A percentile compares a stretch with the other conserved stretches of the same genome.
Conservation (phyloP, 2,797 vertebrate genomes). For the Clarias pachynema region DNA sequence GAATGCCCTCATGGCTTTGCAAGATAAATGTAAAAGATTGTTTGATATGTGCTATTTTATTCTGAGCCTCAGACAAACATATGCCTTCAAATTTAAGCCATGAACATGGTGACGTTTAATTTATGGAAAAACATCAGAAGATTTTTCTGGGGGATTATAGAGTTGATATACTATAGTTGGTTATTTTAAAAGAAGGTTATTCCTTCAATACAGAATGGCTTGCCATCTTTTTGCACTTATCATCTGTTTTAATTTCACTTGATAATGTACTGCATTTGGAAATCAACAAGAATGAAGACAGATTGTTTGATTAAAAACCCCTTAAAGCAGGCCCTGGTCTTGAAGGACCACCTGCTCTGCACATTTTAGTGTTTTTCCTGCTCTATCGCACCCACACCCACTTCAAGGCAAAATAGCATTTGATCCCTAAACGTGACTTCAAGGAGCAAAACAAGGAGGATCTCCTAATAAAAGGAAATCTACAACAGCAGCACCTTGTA, state of each 20-base stretch:
- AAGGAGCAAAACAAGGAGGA: background rate
- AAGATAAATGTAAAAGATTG: conserved; percentile 19
- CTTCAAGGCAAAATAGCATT: conserved; percentile 11
- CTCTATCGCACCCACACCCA: too few relatives aligned
- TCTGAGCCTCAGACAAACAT: background rate
- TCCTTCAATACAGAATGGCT: background rate
- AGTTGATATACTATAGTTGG: background rate
- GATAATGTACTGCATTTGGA: background rate
- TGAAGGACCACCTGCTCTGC: too few relatives aligned
- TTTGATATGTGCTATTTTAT: conserved; percentile 11
- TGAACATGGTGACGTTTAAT: conserved; percentile 2
- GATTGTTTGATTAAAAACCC: background rate
- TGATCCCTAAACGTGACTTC: background rate
- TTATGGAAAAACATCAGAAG: background rate
- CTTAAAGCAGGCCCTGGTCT: background rate
- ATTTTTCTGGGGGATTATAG: background rate
- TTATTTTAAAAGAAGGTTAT: background rate
- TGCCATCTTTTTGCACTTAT: background rate
- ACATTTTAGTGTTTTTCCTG: too few relatives aligned
- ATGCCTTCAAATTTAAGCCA: conserved; percentile 19
- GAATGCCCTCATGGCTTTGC: conserved; percentile 17
- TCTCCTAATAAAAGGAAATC: background rate
- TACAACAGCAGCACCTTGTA: background rate
- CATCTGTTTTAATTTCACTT: background rate
- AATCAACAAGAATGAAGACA: background rate